Base-by-base conservation (phyloP, 1,140 invertebrate genomes). In the Myzus persicae region DNA sequence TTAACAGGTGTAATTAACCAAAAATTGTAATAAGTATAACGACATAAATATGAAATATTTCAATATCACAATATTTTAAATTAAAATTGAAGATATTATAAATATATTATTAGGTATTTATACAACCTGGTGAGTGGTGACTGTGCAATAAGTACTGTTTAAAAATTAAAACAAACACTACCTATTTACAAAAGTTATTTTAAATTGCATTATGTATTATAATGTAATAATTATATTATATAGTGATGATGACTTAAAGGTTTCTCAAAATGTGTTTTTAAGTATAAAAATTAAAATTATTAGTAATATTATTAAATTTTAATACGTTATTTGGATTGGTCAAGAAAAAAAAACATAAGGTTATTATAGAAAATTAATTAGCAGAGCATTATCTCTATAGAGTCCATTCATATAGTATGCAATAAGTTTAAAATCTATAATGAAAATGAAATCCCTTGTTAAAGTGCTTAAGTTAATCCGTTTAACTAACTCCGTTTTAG, bases 401-500 rank as follows among this genome's bases (percentile, higher is more conserved):
- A 67, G 9, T 31, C 11, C 31, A 67, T 11, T 22, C 22, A 2
- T 40, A 22, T 42, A 38, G 4, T 84, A 40, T 9, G 9, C 40
- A 42, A 9, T 2, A 24, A 85, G 8, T 85, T 85, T 14, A 42
- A 85, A 85, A 76, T 85, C 82, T 85, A 42, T 42, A 85, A 31
- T 42, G 82, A 40, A 85, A 85, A 85, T 42, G 8, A 42, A 85
- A 85, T 42, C 40, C 40, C 24, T 85, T 26, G 82, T 85, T 40
- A 26, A 82, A 82, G 81, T 38, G 26, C 82, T 40, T 14, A 26
- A 85, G 40, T 42, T 85, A 85, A 85, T 85, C 82, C 24, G 38
- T 85, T 85, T 40, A 85, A 85, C 38, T 85, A 85, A 85, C 40
- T 85, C 82, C 38, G 82, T 85, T 85, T 42, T 42, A 85, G 22